Base-by-base conservation (phyloP, 1,140 invertebrate genomes). In the Drosophila persimilis region DNA sequence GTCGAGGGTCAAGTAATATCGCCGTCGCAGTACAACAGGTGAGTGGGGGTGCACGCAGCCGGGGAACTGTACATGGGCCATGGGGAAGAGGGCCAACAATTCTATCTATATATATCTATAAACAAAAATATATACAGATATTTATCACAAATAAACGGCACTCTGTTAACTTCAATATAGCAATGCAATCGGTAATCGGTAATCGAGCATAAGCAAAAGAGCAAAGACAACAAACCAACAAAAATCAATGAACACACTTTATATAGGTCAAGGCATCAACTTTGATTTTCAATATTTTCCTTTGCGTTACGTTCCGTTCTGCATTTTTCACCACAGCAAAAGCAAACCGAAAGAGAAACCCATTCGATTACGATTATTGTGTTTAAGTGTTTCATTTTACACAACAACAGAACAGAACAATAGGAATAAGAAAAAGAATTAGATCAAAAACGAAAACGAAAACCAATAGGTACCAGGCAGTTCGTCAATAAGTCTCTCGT, bases 1-100 rank as follows among this genome's bases (percentile, higher is more conserved):
- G 96, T 92, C 93, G 93, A 96, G 74, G 95, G 91, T 66, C 86
- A 92, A 53, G 80, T 91, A 43, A 91, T 92, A 65, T 93, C 93
- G 54, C 93, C 93, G 31, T 91, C 90, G 24, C 89, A 90, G 53
- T 91, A 91, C 66, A 91, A 91, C 70, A 89, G 91, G 91, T 93
- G 91, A 91, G 80, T 81, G 35, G 26, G 43, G 20, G 7, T 6
- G 11, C 2, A 13, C 7, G 1, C 13, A 11, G 35, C 7, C 20
- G 60, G 58, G 45, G 54, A 35, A 15, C 39, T 74, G 22, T 51
- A 54, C 26, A 54, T 58, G 54, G 9, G 35, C 35, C 35, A 13
- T 20, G 20, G 35, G 11, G 35, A 13, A 13, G 35, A 39, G 11
- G 35, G 11, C 35, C 35, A 39, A 13, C 8, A 35, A 35, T 35